phyloP scores from a whole-genome alignment of 2,888 invertebrate species.

The Stegophylla sp. region DNA sequence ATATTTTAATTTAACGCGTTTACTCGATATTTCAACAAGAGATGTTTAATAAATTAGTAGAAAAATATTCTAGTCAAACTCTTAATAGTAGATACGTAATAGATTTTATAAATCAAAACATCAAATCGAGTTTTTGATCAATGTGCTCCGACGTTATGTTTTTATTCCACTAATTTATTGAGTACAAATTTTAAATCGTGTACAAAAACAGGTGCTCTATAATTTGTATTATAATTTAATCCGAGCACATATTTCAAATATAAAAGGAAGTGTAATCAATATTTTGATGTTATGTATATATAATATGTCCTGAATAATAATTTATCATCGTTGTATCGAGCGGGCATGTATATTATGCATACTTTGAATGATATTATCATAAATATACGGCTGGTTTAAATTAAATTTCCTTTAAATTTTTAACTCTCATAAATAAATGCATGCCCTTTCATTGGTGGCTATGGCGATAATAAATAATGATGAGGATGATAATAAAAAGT shows the following conservation, averaged over 20 bases:
- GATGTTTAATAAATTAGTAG: background rate
- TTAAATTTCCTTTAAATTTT: constrained; percentile 27
- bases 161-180: too few species aligned
- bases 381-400: constrained; percentile 35
- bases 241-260: background rate
- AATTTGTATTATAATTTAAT: constrained; percentile 19
- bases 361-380: constrained; percentile 25
- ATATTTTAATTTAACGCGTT: background rate
- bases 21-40: background rate
- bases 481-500: too few species aligned
- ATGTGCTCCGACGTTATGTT: too few species aligned
- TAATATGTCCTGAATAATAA: constrained; percentile 21
- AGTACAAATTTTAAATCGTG: too few species aligned
- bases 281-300: background rate
- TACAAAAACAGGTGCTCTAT: background rate
- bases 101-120: background rate
- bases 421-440: constrained; percentile 14
- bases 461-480: too few species aligned
- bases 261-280: constrained; percentile 24
- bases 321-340: constrained; percentile 27
- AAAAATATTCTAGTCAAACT: background rate
- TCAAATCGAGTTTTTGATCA: background rate
- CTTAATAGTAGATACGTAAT: background rate
- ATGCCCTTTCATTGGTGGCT: too few species aligned
- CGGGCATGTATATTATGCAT: background rate